Conservation (phyloP, 1,140 invertebrate genomes). For the Nephotettix cincticeps region DNA sequence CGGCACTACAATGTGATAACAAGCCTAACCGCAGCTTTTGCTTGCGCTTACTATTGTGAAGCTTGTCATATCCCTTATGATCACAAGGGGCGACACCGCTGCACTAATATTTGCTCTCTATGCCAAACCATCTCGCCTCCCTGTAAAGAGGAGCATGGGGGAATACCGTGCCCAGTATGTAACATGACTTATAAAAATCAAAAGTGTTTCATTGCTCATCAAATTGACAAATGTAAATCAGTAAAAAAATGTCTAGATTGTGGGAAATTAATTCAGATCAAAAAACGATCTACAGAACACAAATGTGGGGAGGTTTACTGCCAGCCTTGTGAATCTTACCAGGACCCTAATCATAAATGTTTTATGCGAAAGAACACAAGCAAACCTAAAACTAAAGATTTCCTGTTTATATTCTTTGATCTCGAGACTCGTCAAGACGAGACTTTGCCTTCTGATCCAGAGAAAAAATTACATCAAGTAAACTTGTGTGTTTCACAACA, state of each 20-base stretch:
- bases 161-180: neutral
- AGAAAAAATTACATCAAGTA: neutral
- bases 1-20: conserved; percentile 23
- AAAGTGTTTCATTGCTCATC: neutral
- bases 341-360: neutral
- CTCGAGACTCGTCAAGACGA: neutral
- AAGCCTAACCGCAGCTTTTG: conserved; percentile 2
- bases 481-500: conserved; percentile 11
- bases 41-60: conserved; percentile 6
- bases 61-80: conserved; percentile 4
- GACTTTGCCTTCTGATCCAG: neutral
- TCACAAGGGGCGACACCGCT: too few relatives aligned
- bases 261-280: neutral
- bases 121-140: neutral
- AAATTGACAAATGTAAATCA: neutral
- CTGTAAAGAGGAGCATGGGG: neutral
- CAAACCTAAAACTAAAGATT: neutral
- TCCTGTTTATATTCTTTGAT: too few relatives aligned
- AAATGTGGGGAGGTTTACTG: conserved; percentile 16
- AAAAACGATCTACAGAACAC: neutral
- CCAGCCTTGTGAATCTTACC: neutral
- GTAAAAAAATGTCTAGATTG: conserved; percentile 13
- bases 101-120: neutral
- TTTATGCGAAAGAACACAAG: neutral
- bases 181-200: neutral